Evolutionary conservation across 2,797 vertebrate genomes (phyloP), one percentile per base, ranked within the genome.

Genomic region (Aplochiton taeniatus): DNA sequence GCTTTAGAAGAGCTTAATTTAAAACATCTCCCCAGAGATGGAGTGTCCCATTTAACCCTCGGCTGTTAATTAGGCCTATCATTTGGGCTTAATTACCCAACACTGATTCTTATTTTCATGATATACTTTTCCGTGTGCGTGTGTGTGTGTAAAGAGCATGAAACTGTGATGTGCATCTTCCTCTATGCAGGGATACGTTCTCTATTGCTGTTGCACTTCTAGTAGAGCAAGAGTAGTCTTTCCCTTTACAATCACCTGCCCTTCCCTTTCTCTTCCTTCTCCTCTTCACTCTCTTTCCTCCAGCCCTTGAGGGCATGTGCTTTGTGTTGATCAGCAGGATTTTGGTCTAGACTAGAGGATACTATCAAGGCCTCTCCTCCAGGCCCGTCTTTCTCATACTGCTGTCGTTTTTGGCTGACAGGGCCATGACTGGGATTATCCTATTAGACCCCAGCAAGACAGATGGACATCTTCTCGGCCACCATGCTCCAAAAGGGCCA

Each of bases 371-470:
- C n/a, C 44, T 75, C 59, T 61, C 68, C 70, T 56, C 49, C 58
- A 52, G 13, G 61, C 51, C 67, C 70, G 79, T 13, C 44, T 9
- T 78, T 16, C 4, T n/a, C n/a, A 20, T 65, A 79, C 66, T 68
- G 64, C 55, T 66, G 63, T 83, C 81, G 76, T 78, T 66, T 83
- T 66, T 83, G 76, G 81, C 74, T 70, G 80, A 70, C 63, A 74
- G 67, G 72, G 67, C 58, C 44, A 48, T 31, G 79, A 55, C 52
- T 8, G 11, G 80, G 83, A 82, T 66, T 73, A 66, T 83, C 82
- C 75, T 69, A 79, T 83, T 69, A 81, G 75, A 81, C 73, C 59
- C 73, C 52, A 49, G 70, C 4, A 53, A 61, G 75, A 80, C 77
- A 72, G 68, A 68, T 55, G 59, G 65, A 46, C 52, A 19, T 61